Percentiles rank a stretch among this genome's conserved stretches.
phyloP scores from a whole-genome alignment of 1,140 invertebrate species.

The Pogonomyrmex californicus region DNA sequence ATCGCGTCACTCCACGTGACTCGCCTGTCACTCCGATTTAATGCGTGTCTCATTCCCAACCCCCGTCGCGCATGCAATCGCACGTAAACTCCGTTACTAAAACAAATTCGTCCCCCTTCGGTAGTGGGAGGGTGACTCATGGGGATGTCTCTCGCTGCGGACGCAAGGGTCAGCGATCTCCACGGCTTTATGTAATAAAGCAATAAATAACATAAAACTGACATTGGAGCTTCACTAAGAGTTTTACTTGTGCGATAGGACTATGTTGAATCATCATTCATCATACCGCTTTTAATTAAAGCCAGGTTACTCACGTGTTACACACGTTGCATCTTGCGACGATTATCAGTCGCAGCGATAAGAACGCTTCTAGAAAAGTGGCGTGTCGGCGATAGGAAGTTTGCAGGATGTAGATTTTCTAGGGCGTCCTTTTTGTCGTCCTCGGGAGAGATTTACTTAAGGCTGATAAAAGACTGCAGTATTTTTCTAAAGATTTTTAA shows the following conservation, averaged over 20 bases:
- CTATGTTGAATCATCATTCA: neutral
- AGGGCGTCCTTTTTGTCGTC: neutral
- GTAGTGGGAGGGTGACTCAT: conserved; percentile 16
- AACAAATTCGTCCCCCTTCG: conserved; percentile 32
- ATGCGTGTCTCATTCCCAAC: conserved; percentile 43
- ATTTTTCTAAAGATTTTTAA: conserved; percentile 59
- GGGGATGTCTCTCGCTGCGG: neutral
- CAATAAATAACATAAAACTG: neutral
- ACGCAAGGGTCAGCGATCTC: neutral
- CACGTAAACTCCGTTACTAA: conserved; percentile 1
- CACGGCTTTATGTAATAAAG: conserved; percentile 2
- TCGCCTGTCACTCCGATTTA: conserved; percentile 41
- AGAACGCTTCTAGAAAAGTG: neutral
- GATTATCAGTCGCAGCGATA: conserved; percentile 6
- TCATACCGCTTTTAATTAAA: conserved; percentile 1
- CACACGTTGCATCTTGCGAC: neutral
- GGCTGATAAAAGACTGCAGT: conserved; percentile 38
- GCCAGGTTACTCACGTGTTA: neutral
- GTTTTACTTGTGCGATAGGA: neutral
- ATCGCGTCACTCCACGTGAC: conserved; percentile 58
- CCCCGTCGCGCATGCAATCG: conserved; percentile 11
- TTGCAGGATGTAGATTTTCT: neutral
- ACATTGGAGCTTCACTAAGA: no score
- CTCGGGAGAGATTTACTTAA: conserved; percentile 37
- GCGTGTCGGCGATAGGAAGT: neutral